phyloP scores from a whole-genome alignment of 2,888 invertebrate species.

The Argyra leucocephala region DNA sequence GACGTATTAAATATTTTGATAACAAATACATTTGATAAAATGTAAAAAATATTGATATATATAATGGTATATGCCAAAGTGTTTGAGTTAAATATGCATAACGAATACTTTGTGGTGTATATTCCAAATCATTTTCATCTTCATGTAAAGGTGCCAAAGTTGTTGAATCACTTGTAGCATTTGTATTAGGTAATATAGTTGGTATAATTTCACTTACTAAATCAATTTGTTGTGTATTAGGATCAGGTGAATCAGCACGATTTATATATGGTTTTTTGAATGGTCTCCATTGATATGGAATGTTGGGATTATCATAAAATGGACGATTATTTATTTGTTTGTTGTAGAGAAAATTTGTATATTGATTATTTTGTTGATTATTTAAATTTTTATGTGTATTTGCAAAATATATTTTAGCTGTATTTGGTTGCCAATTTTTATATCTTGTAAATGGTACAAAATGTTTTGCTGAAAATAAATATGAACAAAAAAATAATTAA shows the following conservation, averaged over 20 bases:
- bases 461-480: too few species aligned
- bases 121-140: background rate
- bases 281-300: background rate
- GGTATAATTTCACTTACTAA: background rate
- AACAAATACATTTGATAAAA: background rate
- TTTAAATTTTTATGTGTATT: background rate
- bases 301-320: background rate
- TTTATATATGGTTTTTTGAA: background rate
- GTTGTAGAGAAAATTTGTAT: background rate
- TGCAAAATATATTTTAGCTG: background rate
- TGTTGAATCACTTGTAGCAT: background rate
- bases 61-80: conserved; percentile 3
- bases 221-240: background rate
- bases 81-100: background rate
- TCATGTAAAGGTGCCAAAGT: background rate
- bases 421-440: background rate
- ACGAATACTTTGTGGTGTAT: background rate
- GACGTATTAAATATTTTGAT: background rate
- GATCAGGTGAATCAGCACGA: background rate
- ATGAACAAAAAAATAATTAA: too few species aligned
- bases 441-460: too few species aligned
- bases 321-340: too few species aligned
- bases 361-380: background rate
- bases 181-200: background rate
- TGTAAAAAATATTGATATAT: background rate